Base-by-base conservation (phyloP, 2,797 vertebrate species). In the Hydrolagus colliei region DNA sequence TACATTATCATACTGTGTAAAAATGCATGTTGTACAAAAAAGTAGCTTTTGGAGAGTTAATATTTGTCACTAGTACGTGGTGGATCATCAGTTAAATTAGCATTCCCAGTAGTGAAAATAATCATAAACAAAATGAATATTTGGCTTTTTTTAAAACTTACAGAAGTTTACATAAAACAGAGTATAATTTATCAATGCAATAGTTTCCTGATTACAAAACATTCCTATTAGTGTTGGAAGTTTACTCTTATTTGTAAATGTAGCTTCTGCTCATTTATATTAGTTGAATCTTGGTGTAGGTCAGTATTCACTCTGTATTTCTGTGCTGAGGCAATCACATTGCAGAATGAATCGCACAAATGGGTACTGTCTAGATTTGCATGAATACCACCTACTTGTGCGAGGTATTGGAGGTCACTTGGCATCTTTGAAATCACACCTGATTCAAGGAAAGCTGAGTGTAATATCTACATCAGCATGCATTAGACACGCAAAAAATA, bases 221-320 rank as follows among this genome's bases (percentile, higher is more conserved):
- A 71, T 84, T 84, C 75, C 75, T 84, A 35, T 84, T 71, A 13
- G 13, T 52, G 41, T 16, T 35, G n/a, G 79, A 84, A 84, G 41
- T 52, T 52, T 52, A 52, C 18, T 11, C 2, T 32, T 35, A 68
- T 52, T 71, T 20, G 62, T 80, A 63, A 80, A 67, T 4, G 62
- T 65, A 4, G 71, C 20, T 84, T 84, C 71, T 35, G 65, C 71
- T 84, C 9, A 22, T 11, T n/a, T 35, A 65, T 32, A 82, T 84
- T 84, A 52, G 41, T 1, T 52, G 41, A 52, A 52, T 52, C 41
- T 52, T 52, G 41, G 41, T 52, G 41, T 52, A 52, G 6, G 41
- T 52, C 41, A 52, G 41, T 52, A 52, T 52, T 22, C 14, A 11
- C 32, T 82, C 2, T 20, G 41, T 52, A 35, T 82, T 22, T 63